phyloP scores from a whole-genome alignment of 2,113 vertebrate genomes.

The Embiotoca jacksoni region DNA sequence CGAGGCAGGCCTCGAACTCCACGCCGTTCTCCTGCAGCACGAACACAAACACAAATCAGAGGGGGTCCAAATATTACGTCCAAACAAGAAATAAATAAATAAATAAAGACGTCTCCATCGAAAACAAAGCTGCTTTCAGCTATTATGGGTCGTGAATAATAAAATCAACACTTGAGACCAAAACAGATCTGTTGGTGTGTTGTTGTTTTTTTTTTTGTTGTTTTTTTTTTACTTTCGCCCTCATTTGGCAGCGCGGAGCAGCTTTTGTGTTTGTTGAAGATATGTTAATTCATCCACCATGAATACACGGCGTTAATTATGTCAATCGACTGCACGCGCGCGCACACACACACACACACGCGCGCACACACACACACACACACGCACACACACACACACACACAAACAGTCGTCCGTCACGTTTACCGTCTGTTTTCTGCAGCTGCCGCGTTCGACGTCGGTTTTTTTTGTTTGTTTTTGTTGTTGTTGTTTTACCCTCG shows the following conservation, averaged over 20 bases:
- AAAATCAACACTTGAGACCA: neutral
- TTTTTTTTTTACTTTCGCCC: neutral
- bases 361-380: no score
- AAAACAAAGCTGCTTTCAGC: neutral
- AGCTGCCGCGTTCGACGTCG: neutral
- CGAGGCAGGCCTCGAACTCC: slow-evolving; percentile 97
- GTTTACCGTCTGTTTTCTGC: neutral
- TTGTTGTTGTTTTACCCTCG: neutral
- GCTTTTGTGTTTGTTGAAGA: slow-evolving; percentile 29
- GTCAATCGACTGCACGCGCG: slow-evolving; percentile 1
- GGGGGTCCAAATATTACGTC: no score
- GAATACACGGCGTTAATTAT: slow-evolving; percentile 19
- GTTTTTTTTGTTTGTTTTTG: neutral
- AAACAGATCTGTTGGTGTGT: slow-evolving; percentile 43
- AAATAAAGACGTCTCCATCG: no score
- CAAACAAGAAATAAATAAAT: no score
- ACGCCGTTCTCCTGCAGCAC: slow-evolving; percentile 91
- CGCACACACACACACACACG: no score
- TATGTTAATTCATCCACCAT: slow-evolving; percentile 37
- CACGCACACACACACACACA: neutral
- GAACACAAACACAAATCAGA: slow-evolving; percentile 10
- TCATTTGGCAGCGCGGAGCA: slow-evolving; percentile 21
- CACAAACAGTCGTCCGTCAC: neutral
- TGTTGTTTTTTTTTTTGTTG: neutral
- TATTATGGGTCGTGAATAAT: neutral